phyloP scores from a whole-genome alignment of 2,797 vertebrate species.

The Acanthurus tractus region DNA sequence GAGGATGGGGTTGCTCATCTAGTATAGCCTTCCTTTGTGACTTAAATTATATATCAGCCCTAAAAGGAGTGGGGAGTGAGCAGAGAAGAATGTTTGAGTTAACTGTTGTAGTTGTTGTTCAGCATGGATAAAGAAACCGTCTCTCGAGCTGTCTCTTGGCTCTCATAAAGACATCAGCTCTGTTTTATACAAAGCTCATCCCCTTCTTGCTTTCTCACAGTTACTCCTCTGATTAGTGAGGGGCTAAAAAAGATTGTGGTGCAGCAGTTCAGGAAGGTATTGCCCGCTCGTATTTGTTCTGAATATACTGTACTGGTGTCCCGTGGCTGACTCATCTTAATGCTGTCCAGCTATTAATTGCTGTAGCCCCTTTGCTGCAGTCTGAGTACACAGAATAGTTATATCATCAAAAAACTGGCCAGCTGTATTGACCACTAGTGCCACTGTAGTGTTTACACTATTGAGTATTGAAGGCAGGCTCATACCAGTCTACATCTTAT shows the following conservation, averaged over 20 bases:
- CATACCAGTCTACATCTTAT: too few species aligned
- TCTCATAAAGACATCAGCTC: slow-evolving; percentile 13
- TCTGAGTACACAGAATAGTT: slow-evolving; percentile 24
- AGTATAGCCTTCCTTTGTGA: too few species aligned
- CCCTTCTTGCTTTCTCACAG: slow-evolving; percentile 12
- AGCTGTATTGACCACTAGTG: slow-evolving; percentile 17
- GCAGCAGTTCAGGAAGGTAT: slow-evolving; percentile 11
- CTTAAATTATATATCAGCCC: too few species aligned
- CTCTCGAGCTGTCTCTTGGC: slow-evolving; percentile 6
- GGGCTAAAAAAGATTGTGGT: slow-evolving; percentile 14
- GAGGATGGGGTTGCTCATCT: too few species aligned
- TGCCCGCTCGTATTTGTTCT: slow-evolving; percentile 38
- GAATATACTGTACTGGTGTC: slow-evolving; percentile 28
- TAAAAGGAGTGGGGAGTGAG: too few species aligned
- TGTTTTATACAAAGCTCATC: slow-evolving; percentile 7
- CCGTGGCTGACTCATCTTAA: slow-evolving; percentile 54
- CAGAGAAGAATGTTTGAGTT: too few species aligned
- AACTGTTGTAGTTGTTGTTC: too few species aligned
- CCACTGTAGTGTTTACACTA: slow-evolving; percentile 9
- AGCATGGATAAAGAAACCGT: too few species aligned
- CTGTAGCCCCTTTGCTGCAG: slow-evolving; percentile 48
- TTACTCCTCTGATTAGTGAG: slow-evolving; percentile 16
- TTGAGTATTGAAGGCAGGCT: background rate
- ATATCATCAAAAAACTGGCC: slow-evolving; percentile 48
- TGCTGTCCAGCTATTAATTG: slow-evolving; percentile 35